These are phyloP conservation scores for Perithous albicinctus DNA, from an alignment of 2,888 invertebrate genomes.

Conservation along the genomic window DNA sequence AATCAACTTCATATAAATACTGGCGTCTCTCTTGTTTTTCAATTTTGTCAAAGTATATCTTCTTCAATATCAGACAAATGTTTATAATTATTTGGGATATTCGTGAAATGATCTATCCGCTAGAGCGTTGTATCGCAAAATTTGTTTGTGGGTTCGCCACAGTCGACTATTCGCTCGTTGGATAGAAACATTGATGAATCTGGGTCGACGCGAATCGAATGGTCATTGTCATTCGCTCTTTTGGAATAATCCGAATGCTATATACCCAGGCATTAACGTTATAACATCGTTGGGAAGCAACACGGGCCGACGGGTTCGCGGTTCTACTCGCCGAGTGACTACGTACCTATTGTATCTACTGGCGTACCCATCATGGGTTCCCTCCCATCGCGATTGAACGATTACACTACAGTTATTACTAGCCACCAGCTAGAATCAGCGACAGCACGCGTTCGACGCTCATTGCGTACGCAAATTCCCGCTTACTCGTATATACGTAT, in stretches of 20 bases:
- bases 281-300: slow-evolving; percentile 55
- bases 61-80: too few species aligned
- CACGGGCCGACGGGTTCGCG: slow-evolving; percentile 32
- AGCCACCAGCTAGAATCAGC: slow-evolving; percentile 41
- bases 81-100: too few species aligned
- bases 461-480: slow-evolving; percentile 70
- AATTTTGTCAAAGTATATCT: too few species aligned
- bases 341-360: slow-evolving; percentile 24
- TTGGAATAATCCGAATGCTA: slow-evolving; percentile 71
- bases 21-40: too few species aligned
- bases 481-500: slow-evolving; percentile 30
- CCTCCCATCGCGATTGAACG: slow-evolving; percentile 55
- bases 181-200: slow-evolving; percentile 72
- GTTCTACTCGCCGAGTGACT: slow-evolving; percentile 36
- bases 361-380: not conserved
- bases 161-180: not conserved
- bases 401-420: slow-evolving; percentile 64
- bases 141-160: too few species aligned
- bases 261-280: slow-evolving; percentile 71
- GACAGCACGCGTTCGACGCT: slow-evolving; percentile 59
- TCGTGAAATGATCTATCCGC: too few species aligned
- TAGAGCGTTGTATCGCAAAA: too few species aligned
- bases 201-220: slow-evolving; percentile 77
- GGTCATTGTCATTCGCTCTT: slow-evolving; percentile 79
- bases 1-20: too few species aligned